These are phyloP conservation scores for Turnix velox DNA, from an alignment of 2,113 vertebrate genomes.

Conservation along the genomic window DNA sequence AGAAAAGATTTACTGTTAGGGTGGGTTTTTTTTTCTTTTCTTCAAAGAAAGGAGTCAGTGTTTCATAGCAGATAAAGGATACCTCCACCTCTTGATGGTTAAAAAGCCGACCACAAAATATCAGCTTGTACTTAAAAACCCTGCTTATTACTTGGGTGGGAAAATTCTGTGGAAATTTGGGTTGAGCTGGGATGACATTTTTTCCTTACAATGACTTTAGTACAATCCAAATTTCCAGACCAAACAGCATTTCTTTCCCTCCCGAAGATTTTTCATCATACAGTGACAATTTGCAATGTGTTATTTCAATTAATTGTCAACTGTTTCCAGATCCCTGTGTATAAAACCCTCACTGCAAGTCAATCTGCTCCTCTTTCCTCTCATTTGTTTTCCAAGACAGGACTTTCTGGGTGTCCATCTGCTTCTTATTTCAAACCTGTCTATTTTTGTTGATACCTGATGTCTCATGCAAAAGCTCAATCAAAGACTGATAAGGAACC, in stretches of 20 bases:
- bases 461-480: neutral
- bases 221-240: slow-evolving; percentile 68
- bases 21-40: accelerated
- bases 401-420: slow-evolving; percentile 51
- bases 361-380: slow-evolving; percentile 46
- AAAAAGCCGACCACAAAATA: neutral
- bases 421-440: slow-evolving; percentile 61
- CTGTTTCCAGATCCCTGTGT: slow-evolving; percentile 65
- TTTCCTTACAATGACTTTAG: slow-evolving; percentile 61
- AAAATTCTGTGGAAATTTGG: slow-evolving; percentile 57
- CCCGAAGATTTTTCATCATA: slow-evolving; percentile 57
- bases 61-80: neutral
- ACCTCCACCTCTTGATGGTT: neutral
- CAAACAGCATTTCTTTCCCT: slow-evolving; percentile 51
- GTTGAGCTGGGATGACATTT: slow-evolving; percentile 46
- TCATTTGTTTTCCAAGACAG: slow-evolving; percentile 59
- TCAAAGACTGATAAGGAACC: neutral
- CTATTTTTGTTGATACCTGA: slow-evolving; percentile 52
- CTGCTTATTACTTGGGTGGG: slow-evolving; percentile 23
- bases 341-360: slow-evolving; percentile 43
- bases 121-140: neutral
- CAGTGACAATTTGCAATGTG: slow-evolving; percentile 70
- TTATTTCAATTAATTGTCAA: slow-evolving; percentile 70
- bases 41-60: neutral
- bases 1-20: neutral